Base-by-base conservation (phyloP, 2,888 invertebrate species). In the Mystacides longicornis region DNA sequence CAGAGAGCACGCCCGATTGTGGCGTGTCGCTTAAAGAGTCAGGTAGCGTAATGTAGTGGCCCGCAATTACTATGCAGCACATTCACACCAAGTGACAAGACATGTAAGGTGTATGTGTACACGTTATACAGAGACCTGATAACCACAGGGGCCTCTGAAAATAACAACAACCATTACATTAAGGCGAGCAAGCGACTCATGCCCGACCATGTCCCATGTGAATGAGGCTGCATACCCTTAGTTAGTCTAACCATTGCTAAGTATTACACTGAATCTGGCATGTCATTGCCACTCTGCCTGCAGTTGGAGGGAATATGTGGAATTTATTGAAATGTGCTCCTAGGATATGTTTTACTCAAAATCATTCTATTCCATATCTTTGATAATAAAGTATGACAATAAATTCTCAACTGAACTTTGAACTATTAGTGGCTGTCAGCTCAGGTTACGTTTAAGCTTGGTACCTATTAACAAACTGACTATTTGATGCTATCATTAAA, bases 101-200 rank as follows among this genome's bases (percentile, higher is more conserved):
- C 20, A 23, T 5, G 43, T 5, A 16, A 5, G 16, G n/a, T 5
- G 9, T 7, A 23, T 23, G 48, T 23, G 48, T n/a, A 3, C 46
- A n/a, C 3, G 48, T 23, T 23, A 72, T 70, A 37, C 37, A 37
- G 37, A 71, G 72, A 71, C 72, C 75, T 42, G 71, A 73, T 72
- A 70, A 71, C 75, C 77, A 7, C 14, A 77, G 77, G 77, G 73
- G 77, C 77, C 77, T 77, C 77, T 77, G 77, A 74, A 77, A 77
- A 71, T 67, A 74, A 74, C 73, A 74, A 70, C 72, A 68, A 69
- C 68, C 74, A 71, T 75, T 74, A 51, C 54, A 52, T 48, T 75
- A 48, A 23, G 48, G 23, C 48, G 48, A 48, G 48, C 22, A 20
- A 4, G 18, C 14, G 45, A n/a, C 4, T 3, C 14, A 16, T 37